These are phyloP conservation scores for Parazoanthus swiftii DNA, from an alignment of 92 coral and sea anemone species.

Conservation along the genomic window DNA sequence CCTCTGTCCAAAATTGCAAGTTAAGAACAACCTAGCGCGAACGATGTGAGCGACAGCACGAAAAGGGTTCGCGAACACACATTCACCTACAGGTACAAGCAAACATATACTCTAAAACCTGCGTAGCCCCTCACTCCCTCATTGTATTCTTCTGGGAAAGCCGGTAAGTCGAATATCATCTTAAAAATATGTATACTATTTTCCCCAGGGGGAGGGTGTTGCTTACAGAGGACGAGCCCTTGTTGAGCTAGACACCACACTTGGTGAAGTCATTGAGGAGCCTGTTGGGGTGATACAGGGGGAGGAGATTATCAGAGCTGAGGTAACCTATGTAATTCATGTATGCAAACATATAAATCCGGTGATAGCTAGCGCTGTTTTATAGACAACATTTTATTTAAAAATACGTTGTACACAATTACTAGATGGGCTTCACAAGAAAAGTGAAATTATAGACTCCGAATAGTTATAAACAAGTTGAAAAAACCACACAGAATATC, in stretches of 20 bases:
- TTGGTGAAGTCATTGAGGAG: constrained; percentile 51
- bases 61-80: not conserved
- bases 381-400: no score
- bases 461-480: no score
- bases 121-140: not conserved
- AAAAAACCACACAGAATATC: no score
- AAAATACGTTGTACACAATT: no score
- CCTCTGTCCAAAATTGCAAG: not conserved
- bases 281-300: constrained; percentile 24
- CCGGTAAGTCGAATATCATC: not conserved
- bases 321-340: constrained; percentile 46
- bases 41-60: no score
- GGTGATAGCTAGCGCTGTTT: not conserved
- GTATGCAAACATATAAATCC: not conserved
- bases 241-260: constrained; percentile 83
- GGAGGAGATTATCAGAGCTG: constrained; percentile 73
- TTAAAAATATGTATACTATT: not conserved
- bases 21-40: no score
- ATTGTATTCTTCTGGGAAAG: not conserved
- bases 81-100: not conserved
- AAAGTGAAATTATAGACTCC: no score
- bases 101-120: no score
- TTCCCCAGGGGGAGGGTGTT: constrained; percentile 90
- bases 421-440: no score
- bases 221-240: constrained; percentile 95